These are phyloP conservation scores for Leucopsar rothschildi DNA, from an alignment of 2,113 vertebrate genomes.

Conservation along the genomic window DNA sequence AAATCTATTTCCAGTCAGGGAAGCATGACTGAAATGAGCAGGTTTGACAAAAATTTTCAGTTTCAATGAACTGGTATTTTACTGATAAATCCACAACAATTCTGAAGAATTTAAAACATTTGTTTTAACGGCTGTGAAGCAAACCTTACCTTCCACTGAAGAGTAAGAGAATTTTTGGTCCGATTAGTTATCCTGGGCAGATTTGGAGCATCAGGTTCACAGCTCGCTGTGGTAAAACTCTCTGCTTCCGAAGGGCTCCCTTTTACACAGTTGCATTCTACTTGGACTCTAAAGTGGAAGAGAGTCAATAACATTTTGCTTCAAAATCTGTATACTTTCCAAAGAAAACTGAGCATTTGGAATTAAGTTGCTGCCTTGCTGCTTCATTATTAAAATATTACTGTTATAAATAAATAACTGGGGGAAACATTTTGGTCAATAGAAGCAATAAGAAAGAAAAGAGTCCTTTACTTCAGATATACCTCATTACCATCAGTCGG, in stretches of 20 bases:
- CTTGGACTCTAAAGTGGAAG: slow-evolving; percentile 82
- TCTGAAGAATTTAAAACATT: neutral
- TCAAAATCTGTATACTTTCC: neutral
- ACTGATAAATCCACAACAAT: neutral
- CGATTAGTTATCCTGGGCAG: slow-evolving; percentile 88
- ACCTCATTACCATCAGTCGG: neutral
- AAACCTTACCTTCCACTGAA: slow-evolving; percentile 90
- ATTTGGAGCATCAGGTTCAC: slow-evolving; percentile 89
- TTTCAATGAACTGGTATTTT: neutral
- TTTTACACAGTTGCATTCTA: slow-evolving; percentile 83
- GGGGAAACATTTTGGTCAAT: neutral
- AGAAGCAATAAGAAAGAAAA: neutral
- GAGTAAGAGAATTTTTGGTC: slow-evolving; percentile 90
- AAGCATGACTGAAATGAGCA: neutral
- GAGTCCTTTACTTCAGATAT: neutral
- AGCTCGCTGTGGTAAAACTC: slow-evolving; percentile 90
- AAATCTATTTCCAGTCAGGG: neutral
- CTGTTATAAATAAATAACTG: neutral
- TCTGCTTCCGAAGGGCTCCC: slow-evolving; percentile 86
- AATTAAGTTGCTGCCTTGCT: neutral
- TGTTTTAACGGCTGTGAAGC: neutral
- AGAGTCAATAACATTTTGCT: neutral
- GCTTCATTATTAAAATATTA: neutral
- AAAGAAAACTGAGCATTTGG: neutral
- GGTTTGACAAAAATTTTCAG: neutral